Percentiles rank a stretch among this genome's conserved stretches.
These are phyloP conservation scores for Hirtodrosophila duncani DNA, from an alignment of 2,888 invertebrate species.

Conservation along the genomic window DNA sequence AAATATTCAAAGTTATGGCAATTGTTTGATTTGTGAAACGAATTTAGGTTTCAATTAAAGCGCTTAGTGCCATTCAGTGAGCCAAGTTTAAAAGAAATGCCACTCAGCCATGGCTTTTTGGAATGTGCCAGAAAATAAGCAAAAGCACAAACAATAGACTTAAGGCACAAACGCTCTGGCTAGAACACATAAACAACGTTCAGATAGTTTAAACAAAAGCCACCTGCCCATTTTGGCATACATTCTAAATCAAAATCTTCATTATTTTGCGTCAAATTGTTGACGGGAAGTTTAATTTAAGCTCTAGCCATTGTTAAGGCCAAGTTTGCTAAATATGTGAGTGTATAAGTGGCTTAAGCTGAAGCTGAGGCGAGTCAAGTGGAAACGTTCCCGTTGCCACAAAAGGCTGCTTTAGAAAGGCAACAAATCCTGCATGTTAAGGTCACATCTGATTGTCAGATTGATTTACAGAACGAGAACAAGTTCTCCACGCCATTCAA, in stretches of 20 bases:
- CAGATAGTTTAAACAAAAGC: conserved; percentile 25
- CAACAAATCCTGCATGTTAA: conserved; percentile 52
- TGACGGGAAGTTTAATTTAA: conserved; percentile 59
- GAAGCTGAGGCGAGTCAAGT: conserved; percentile 24
- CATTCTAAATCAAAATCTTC: conserved; percentile 37
- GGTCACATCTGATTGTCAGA: conserved; percentile 45
- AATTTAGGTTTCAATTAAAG: conserved; percentile 49
- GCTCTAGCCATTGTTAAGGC: conserved; percentile 46
- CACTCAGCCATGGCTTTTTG: too few species aligned
- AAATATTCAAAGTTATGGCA: conserved; percentile 52
- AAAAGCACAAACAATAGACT: too few species aligned
- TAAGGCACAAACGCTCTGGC: background rate
- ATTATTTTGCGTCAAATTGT: conserved; percentile 30
- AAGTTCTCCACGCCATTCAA: conserved; percentile 29
- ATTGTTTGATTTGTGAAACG: conserved; percentile 60
- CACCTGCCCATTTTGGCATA: conserved; percentile 1
- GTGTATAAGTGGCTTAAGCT: background rate
- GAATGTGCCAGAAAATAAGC: too few species aligned
- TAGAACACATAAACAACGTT: conserved; percentile 9
- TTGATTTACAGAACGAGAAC: conserved; percentile 17
- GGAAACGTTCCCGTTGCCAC: conserved; percentile 26
- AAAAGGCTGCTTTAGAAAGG: conserved; percentile 57
- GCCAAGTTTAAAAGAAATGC: too few species aligned
- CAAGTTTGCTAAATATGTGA: conserved; percentile 26
- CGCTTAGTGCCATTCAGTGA: conserved; percentile 40